phyloP scores from a whole-genome alignment of 2,113 vertebrate species.

The Turnix velox region DNA sequence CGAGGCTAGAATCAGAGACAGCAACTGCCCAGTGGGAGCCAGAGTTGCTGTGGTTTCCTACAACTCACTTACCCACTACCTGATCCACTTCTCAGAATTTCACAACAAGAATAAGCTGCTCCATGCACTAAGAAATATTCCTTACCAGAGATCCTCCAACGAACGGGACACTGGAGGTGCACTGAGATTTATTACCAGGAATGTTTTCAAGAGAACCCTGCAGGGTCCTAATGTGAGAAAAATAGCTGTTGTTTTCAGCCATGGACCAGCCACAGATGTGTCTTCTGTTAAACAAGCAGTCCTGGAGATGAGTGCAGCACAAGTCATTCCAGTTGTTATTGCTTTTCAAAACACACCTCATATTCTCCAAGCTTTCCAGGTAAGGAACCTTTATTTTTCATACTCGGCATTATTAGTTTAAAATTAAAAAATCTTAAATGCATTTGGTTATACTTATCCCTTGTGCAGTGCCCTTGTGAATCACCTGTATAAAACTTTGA shows the following conservation, averaged over 20 bases:
- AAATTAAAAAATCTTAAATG: background rate
- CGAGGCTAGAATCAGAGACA: conserved; percentile 20
- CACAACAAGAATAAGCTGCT: conserved; percentile 21
- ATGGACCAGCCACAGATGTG: background rate
- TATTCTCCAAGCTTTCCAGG: conserved; percentile 38
- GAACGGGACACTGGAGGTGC: conserved; percentile 19
- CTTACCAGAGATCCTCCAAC: background rate
- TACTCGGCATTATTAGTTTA: background rate
- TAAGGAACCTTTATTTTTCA: background rate
- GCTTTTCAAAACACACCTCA: conserved; percentile 42
- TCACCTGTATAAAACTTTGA: background rate
- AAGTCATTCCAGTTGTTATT: conserved; percentile 39
- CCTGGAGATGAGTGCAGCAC: conserved; percentile 41
- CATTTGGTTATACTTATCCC: background rate
- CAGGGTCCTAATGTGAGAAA: conserved; percentile 19
- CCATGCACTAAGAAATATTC: background rate
- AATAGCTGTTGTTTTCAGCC: conserved; percentile 57
- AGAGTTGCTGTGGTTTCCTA: conserved; percentile 55
- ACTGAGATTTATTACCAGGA: conserved; percentile 60
- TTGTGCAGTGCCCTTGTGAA: background rate
- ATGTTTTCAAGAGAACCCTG: conserved; percentile 63
- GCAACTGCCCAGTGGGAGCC: conserved; percentile 56
- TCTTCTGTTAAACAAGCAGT: conserved; percentile 26
- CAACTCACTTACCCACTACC: background rate
- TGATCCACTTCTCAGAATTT: conserved; percentile 58